Base-by-base conservation (phyloP, 1,140 invertebrate species). In the Ceratina calcarata region DNA sequence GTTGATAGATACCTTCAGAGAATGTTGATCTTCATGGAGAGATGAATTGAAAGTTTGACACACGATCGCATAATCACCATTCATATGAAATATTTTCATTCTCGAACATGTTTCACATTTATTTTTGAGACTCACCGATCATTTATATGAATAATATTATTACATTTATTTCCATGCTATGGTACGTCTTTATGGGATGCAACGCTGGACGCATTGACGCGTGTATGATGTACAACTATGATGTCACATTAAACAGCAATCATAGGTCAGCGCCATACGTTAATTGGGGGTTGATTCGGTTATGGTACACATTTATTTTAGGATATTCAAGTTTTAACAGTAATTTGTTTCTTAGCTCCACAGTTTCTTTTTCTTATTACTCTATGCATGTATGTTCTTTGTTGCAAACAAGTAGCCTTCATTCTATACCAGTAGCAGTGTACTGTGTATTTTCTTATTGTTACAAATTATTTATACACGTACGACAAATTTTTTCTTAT, bases 221-320 rank as follows among this genome's bases (percentile, higher is more conserved):
- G 86, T 88, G 88, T 90, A 87, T 90, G 91, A 92, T 92, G 91
- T 92, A 81, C 91, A 88, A 91, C 91, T 89, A 89, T 92, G 90
- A 91, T 89, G 89, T 91, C 87, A 90, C 89, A 85, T 91, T 90
- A 89, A 88, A 92, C 92, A 93, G 92, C 92, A 85, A 91, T 93
- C 89, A 93, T 93, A 93, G 92, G 92, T 93, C 92, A 93, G 92
- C 91, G 91, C 83, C 85, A 92, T 87, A 90, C 84, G 89, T 90
- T 92, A 89, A 84, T 87, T 45, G 78, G 83, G 86, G 87, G 85
- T 85, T 89, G 87, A 88, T 89, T 89, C 87, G 87, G 89, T 91
- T 92, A 88, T 89, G 90, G 87, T 91, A 90, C 85, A 90, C 85
- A 71, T 85, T 87, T 87, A 85, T 73, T 72, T 83, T 84, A 85